Evolutionary conservation across 2,797 vertebrate genomes (phyloP).

Genomic region (Semaprochilodus insignis): DNA sequence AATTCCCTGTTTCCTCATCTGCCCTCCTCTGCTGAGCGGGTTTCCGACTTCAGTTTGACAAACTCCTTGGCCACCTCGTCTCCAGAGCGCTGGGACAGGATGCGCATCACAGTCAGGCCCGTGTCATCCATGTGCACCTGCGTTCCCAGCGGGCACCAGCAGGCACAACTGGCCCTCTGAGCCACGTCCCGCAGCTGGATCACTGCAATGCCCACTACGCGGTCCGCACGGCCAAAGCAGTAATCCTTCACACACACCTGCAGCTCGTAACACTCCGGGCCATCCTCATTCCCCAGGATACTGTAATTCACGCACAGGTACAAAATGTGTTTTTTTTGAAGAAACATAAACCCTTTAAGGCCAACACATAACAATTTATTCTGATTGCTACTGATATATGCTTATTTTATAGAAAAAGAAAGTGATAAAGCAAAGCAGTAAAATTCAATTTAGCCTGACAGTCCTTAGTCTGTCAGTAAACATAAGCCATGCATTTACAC

Average conservation of each 20-base stretch:
- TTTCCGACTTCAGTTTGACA: conserved; percentile 94
- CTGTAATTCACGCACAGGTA: conserved; percentile 68
- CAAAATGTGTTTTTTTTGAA: not conserved
- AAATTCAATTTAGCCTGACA: too few relatives aligned
- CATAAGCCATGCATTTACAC: too few relatives aligned
- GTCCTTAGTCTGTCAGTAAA: too few relatives aligned
- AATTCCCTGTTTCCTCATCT: conserved; percentile 76
- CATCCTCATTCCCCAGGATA: conserved; percentile 92
- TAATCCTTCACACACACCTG: conserved; percentile 98
- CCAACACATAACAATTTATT: too few relatives aligned
- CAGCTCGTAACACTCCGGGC: conserved; percentile 93
- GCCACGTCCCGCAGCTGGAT: conserved; percentile 90
- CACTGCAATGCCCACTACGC: conserved; percentile 89
- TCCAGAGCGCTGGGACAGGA: conserved; percentile 95
- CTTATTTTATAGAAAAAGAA: too few relatives aligned
- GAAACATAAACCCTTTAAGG: not conserved
- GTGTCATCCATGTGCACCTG: conserved; percentile 95
- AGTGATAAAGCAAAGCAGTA: too few relatives aligned
- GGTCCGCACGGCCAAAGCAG: conserved; percentile 96
- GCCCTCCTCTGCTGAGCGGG: conserved; percentile 90
- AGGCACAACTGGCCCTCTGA: conserved; percentile 91
- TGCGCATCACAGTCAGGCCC: conserved; percentile 92
- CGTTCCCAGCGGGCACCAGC: conserved; percentile 92
- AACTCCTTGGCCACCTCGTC: conserved; percentile 98
- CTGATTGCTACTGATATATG: too few relatives aligned